Evolutionary conservation across 2,797 vertebrate species (phyloP).

Genomic region (Clangula hyemalis): DNA sequence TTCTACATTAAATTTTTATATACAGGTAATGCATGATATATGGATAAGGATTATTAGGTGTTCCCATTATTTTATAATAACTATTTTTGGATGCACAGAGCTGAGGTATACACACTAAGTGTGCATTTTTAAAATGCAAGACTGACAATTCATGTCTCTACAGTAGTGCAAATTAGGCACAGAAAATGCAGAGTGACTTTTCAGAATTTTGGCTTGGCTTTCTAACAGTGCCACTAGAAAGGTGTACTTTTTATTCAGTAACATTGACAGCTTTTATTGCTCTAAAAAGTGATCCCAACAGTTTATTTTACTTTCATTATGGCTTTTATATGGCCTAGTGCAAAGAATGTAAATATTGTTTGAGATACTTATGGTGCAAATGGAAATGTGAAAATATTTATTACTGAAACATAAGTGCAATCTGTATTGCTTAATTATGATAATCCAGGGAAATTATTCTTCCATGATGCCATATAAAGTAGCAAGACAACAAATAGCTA

Average conservation of each 20-base stretch:
- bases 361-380: conserved; percentile 15
- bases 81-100: background rate
- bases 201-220: background rate
- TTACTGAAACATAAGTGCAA: conserved; percentile 32
- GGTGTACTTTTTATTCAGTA: background rate
- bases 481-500: background rate
- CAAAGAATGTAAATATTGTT: conserved; percentile 26
- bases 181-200: background rate
- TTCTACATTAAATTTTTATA: background rate
- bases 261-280: background rate
- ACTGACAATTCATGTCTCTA: background rate
- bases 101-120: background rate
- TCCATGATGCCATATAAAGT: conserved; percentile 12
- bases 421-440: conserved; percentile 34
- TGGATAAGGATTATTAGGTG: background rate
- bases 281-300: background rate
- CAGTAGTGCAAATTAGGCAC: background rate
- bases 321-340: background rate
- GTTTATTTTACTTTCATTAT: background rate
- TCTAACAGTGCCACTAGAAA: background rate
- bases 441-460: conserved; percentile 28
- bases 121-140: background rate
- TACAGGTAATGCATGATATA: background rate
- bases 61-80: background rate
- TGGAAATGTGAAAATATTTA: conserved; percentile 45